Conservation (phyloP, 2,797 vertebrate genomes). For the Sciurus vulgaris region DNA sequence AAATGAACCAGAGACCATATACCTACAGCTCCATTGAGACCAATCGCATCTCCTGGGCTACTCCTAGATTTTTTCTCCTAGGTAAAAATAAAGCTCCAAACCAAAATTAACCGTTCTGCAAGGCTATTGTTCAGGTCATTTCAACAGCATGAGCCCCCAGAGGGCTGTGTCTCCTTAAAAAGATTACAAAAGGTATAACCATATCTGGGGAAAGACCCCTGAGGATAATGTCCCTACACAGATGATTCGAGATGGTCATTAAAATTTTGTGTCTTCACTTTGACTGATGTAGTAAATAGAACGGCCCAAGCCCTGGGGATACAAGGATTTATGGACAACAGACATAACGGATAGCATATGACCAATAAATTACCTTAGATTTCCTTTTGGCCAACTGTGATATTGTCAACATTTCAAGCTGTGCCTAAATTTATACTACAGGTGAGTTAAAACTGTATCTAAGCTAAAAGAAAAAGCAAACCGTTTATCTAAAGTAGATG, state of each 20-base stretch:
- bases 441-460: background rate
- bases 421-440: background rate
- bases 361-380: background rate
- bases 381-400: constrained; percentile 6
- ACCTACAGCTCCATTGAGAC: background rate
- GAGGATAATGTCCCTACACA: background rate
- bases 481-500: background rate
- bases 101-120: background rate
- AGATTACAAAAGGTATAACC: background rate
- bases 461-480: background rate
- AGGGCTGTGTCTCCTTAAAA: background rate
- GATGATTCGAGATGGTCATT: background rate
- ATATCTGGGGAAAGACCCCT: background rate
- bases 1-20: background rate
- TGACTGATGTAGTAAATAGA: background rate
- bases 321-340: background rate
- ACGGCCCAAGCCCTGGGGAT: background rate
- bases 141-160: background rate
- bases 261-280: background rate
- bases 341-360: background rate
- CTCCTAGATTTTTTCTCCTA: background rate
- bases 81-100: background rate
- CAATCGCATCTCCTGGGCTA: background rate
- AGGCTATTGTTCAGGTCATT: background rate
- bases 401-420: background rate